Percentiles rank a stretch among this genome's conserved stretches.
Evolutionary conservation across 2,888 invertebrate genomes (phyloP).

Genomic region (Alitta virens): DNA sequence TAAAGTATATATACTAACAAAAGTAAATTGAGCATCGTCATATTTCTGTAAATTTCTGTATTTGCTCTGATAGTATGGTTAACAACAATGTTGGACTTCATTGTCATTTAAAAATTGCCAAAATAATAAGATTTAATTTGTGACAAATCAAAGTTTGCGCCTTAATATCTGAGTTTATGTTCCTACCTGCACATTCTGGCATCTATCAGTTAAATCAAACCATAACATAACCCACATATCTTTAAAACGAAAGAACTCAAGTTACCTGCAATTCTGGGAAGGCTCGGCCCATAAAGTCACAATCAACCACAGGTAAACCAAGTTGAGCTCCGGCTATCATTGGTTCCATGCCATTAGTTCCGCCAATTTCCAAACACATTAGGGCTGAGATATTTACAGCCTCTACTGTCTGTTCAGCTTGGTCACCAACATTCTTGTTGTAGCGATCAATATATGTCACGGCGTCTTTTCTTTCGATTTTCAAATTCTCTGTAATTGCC

Average conservation of each 20-base stretch:
- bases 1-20: not conserved
- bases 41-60: no score
- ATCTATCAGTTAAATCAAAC: no score
- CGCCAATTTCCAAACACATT: slow-evolving; percentile 47
- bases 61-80: no score
- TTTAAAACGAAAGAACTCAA: no score
- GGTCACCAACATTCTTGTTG: slow-evolving; percentile 2
- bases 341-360: slow-evolving; percentile 45
- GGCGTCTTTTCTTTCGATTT: slow-evolving; percentile 28
- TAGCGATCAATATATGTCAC: slow-evolving; percentile 36
- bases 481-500: slow-evolving; percentile 24
- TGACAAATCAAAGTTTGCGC: no score
- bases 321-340: slow-evolving; percentile 39
- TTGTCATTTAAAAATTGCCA: no score
- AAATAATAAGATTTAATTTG: no score
- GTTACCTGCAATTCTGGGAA: slow-evolving; percentile 44
- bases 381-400: slow-evolving; percentile 33
- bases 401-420: not conserved
- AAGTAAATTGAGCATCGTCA: no score
- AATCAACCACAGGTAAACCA: slow-evolving; percentile 43
- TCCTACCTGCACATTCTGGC: no score
- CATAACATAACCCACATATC: no score
- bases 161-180: no score
- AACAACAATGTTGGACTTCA: no score
- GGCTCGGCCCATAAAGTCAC: slow-evolving; percentile 51